These are phyloP conservation scores for Excalfactoria chinensis DNA, from an alignment of 2,113 vertebrate genomes.

Conservation along the genomic window DNA sequence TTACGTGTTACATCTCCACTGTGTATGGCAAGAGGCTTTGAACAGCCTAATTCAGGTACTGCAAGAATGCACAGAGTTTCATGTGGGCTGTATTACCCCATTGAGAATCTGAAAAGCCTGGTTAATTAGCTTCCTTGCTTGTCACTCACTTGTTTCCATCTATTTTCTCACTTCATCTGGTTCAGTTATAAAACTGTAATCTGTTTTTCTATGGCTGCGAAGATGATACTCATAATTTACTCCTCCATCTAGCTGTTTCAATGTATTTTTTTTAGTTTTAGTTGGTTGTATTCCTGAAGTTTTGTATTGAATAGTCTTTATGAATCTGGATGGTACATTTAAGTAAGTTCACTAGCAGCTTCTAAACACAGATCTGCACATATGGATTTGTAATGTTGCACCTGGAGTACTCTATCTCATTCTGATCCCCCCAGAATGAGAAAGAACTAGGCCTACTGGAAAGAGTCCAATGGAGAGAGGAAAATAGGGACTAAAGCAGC, in stretches of 20 bases:
- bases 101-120: slow-evolving; percentile 19
- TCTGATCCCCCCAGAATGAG: background rate
- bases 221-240: slow-evolving; percentile 48
- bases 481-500: background rate
- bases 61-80: slow-evolving; percentile 7
- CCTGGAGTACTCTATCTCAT: background rate
- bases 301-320: background rate
- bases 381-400: background rate
- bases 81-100: slow-evolving; percentile 52
- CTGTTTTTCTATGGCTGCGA: slow-evolving; percentile 33
- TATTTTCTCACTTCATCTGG: slow-evolving; percentile 44
- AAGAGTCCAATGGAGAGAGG: background rate
- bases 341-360: background rate
- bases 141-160: slow-evolving; percentile 54
- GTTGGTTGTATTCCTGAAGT: background rate
- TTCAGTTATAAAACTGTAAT: slow-evolving; percentile 51
- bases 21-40: background rate
- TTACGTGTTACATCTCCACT: background rate
- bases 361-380: background rate
- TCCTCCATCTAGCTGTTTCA: slow-evolving; percentile 2
- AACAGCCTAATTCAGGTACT: slow-evolving; percentile 26
- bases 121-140: slow-evolving; percentile 56
- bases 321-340: background rate
- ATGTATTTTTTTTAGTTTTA: background rate
- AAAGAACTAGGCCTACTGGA: background rate